Base-by-base conservation (phyloP, 2,888 invertebrate genomes). In the Nephrocerus scutellatus region DNA sequence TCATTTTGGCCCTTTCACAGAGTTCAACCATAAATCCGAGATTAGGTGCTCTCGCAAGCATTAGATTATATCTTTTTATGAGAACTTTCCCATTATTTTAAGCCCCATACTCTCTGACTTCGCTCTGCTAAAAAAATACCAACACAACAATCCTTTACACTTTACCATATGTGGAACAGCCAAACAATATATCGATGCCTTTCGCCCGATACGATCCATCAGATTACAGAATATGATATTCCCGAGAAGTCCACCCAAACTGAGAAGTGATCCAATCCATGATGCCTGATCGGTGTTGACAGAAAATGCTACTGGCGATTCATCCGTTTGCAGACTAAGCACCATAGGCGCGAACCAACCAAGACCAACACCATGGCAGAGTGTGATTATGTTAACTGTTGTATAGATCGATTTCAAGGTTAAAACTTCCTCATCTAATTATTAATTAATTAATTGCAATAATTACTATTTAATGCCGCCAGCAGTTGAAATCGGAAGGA, bases 281-380 rank as follows among this genome's bases (percentile, higher is more conserved):
- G 68, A 68, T 3, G 56, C 54, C 41, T 66, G 53, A 4, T 57
- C 43, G 5, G 64, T 57, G 25, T 54, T 48, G 12, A 63, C 45
- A 30, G 36, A 32, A 30, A 63, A 63, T 20, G 46, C 24, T 30
- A 63, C 39, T 0, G 65, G 64, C 1, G 59, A 55, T 15, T 54
- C 44, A 5, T 21, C 15, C 4, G 58, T 56, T 31, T 58, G 55
- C 25, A 66, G 44, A 39, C 53, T 42, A 0, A 52, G 50, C 22
- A 66, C 24, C 52, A 60, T 61, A 6, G 66, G 63, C 1, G 63
- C 55, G 3, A 64, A 41, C 66, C 66, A 66, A 4, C 66, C 66
- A 24, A 62, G 30, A 4, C 51, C 55, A 14, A 60, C 52, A 38
- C 66, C 66, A 56, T 66, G 63, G 6, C 57, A 53, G 26, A 63